phyloP scores from a whole-genome alignment of 2,888 invertebrate species.

The Drosophila flavopinicola region DNA sequence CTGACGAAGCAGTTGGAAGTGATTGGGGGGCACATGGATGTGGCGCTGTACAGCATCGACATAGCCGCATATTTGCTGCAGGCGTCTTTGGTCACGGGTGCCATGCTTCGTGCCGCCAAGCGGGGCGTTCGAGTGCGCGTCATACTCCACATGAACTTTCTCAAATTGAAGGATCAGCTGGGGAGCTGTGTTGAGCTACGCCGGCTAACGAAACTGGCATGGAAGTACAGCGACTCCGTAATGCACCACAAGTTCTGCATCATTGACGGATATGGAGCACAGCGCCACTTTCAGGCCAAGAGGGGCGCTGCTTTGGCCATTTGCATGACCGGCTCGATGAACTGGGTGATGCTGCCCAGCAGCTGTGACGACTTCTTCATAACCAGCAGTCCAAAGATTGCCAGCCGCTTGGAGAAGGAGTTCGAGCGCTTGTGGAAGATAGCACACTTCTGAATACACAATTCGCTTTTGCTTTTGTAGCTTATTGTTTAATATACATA shows the following conservation, averaged over 20 bases:
- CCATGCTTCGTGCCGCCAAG: not conserved
- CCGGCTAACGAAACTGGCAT: accelerated
- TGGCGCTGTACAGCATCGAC: not conserved
- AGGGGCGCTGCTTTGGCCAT: not conserved
- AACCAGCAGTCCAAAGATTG: conserved; percentile 3
- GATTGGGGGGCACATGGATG: conserved; percentile 1
- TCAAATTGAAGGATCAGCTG: not conserved
- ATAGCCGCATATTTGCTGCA: conserved; percentile 10
- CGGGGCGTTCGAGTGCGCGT: conserved; percentile 14
- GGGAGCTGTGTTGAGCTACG: not conserved
- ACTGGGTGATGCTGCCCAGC: not conserved
- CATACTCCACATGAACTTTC: not conserved
- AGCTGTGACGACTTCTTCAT: conserved; percentile 1
- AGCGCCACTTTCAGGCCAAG: no score
- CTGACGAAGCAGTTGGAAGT: not conserved
- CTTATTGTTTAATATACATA: conserved; percentile 37
- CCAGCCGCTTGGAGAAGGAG: conserved; percentile 4
- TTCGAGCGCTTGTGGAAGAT: conserved; percentile 4
- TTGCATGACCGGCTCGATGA: conserved; percentile 16
- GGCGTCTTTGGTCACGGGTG: not conserved
- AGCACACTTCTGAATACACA: not conserved
- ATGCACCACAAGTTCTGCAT: conserved; percentile 17
- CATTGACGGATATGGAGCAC: conserved; percentile 1
- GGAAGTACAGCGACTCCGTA: not conserved
- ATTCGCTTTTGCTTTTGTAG: not conserved